These are phyloP conservation scores for Gavialis gangeticus DNA, from an alignment of 2,113 vertebrate genomes.

Conservation along the genomic window DNA sequence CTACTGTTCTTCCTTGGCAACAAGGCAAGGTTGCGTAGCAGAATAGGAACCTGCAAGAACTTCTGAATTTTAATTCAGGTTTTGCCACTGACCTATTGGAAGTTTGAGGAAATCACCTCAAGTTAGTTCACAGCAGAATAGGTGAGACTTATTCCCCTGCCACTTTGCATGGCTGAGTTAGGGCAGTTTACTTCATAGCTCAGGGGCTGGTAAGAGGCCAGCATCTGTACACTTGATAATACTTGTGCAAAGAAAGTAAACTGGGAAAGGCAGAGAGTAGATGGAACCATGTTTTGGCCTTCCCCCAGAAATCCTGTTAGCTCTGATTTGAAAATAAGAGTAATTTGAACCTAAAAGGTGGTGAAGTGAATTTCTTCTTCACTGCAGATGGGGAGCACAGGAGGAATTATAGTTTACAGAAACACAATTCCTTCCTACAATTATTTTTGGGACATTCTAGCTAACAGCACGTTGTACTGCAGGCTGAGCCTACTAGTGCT, in stretches of 20 bases:
- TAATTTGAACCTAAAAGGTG: not conserved
- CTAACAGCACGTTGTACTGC: no score
- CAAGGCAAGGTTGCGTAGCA: not conserved
- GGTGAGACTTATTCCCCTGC: not conserved
- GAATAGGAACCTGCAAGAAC: not conserved
- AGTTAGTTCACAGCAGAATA: not conserved
- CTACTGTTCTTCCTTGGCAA: not conserved
- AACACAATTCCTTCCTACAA: not conserved
- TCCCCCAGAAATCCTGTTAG: not conserved
- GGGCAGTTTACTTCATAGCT: not conserved
- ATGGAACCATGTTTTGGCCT: not conserved
- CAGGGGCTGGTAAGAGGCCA: not conserved
- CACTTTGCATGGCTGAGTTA: not conserved
- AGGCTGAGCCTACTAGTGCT: not conserved
- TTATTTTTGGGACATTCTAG: not conserved
- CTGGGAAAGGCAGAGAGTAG: not conserved
- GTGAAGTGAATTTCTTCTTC: not conserved
- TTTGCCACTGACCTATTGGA: not conserved
- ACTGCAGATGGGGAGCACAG: not conserved
- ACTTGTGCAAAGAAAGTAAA: not conserved
- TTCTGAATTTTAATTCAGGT: not conserved
- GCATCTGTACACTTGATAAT: not conserved
- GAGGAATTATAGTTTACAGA: not conserved
- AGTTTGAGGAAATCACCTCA: not conserved
- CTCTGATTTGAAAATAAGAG: no score